These are phyloP conservation scores for Cistogaster globosa DNA, from an alignment of 2,888 invertebrate species.

Conservation along the genomic window DNA sequence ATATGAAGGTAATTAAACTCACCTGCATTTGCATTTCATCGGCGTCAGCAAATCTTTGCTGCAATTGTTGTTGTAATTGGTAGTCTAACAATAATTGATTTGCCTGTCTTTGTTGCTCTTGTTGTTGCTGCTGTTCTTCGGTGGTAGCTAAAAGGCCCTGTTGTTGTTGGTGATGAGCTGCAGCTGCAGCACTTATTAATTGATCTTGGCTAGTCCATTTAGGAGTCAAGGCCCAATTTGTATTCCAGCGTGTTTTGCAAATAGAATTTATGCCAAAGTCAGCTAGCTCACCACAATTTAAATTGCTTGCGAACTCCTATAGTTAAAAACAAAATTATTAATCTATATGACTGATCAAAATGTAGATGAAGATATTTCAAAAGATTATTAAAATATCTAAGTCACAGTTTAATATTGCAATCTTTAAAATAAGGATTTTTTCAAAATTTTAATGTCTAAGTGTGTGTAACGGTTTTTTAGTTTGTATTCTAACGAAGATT, in stretches of 20 bases:
- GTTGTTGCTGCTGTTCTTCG: conserved; percentile 74
- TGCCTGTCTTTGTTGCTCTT: conserved; percentile 74
- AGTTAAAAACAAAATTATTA: background rate
- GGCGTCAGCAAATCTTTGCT: conserved; percentile 81
- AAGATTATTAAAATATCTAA: no score
- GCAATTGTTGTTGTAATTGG: conserved; percentile 83
- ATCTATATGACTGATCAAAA: no score
- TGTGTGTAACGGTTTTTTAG: no score
- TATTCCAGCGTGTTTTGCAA: conserved; percentile 82
- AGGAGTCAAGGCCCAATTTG: conserved; percentile 79
- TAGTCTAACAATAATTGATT: conserved; percentile 82
- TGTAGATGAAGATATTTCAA: no score
- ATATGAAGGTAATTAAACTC: background rate
- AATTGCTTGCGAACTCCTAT: conserved; percentile 82
- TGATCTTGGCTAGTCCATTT: conserved; percentile 81
- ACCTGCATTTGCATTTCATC: conserved; percentile 83
- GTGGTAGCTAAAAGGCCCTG: conserved; percentile 67
- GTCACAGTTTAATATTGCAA: no score
- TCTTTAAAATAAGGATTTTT: no score
- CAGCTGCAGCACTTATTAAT: conserved; percentile 78
- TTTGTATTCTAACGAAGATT: background rate
- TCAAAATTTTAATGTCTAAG: no score
- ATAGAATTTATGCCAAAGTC: conserved; percentile 83
- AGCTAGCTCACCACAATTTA: conserved; percentile 82
- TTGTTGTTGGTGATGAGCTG: conserved; percentile 78